These are phyloP conservation scores for Cataglyphis albicans DNA, from an alignment of 2,888 invertebrate species.

Conservation along the genomic window DNA sequence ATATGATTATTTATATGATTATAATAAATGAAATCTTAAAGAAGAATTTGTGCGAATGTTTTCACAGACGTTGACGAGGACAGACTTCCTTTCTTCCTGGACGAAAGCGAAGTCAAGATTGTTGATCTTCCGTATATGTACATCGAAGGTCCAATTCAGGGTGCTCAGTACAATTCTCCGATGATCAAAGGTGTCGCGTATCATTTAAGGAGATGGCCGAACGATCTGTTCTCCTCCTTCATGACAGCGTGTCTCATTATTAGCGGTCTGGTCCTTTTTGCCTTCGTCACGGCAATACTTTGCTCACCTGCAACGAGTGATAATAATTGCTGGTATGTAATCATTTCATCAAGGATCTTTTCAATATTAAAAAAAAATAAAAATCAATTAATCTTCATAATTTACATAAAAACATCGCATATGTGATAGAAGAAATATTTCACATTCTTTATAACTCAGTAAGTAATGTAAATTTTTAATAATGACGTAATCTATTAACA, in stretches of 20 bases:
- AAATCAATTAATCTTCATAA: neutral
- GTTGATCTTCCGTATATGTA: constrained; percentile 14
- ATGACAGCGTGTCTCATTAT: constrained; percentile 74
- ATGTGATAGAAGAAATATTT: neutral
- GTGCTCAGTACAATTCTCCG: neutral
- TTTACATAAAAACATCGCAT: neutral
- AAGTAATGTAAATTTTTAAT: neutral
- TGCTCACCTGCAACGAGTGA: constrained; percentile 60
- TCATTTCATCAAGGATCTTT: neutral
- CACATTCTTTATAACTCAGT: neutral
- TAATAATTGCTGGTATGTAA: constrained; percentile 70
- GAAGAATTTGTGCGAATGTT: neutral
- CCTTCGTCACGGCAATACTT: constrained; percentile 70
- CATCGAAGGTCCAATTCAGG: constrained; percentile 63
- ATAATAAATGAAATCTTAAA: neutral
- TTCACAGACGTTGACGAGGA: constrained; percentile 55
- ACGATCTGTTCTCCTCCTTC: constrained; percentile 75
- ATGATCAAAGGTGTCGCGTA: constrained; percentile 72
- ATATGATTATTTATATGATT: neutral
- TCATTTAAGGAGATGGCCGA: constrained; percentile 78
- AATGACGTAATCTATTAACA: neutral
- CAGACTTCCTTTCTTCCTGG: constrained; percentile 53
- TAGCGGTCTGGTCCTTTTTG: constrained; percentile 68
- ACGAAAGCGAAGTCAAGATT: constrained; percentile 6
- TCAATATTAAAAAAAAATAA: neutral